Conservation (phyloP, 2,888 invertebrate genomes). For the Limnephilus rhombicus region DNA sequence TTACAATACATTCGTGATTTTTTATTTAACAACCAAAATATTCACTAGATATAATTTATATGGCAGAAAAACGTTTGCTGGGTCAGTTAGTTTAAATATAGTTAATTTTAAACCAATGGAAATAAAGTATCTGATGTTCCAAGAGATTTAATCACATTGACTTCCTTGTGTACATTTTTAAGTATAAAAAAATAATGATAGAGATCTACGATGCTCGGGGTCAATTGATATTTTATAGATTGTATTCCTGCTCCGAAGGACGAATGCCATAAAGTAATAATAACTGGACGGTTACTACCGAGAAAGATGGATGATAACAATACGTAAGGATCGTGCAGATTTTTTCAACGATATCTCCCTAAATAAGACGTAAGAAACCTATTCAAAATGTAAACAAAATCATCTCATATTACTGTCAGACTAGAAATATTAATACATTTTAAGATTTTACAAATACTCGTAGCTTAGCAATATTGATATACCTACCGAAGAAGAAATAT, state of each 20-base stretch:
- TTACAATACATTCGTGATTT: no score
- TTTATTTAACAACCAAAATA: no score
- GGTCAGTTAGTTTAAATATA: no score
- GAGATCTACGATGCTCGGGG: neutral
- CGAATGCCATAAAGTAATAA: neutral
- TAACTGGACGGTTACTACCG: neutral
- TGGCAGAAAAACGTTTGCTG: no score
- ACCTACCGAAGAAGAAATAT: no score
- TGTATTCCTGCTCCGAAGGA: neutral
- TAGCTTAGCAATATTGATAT: no score
- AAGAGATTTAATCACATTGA: neutral
- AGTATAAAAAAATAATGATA: constrained; percentile 1
- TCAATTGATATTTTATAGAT: constrained; percentile 1
- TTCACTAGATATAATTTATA: no score
- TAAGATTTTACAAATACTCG: no score
- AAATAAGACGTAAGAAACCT: neutral
- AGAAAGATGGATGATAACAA: neutral
- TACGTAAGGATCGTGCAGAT: neutral
- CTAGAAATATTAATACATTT: no score
- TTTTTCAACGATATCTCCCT: neutral
- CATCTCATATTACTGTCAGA: no score
- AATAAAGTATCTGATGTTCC: neutral
- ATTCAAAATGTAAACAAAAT: neutral
- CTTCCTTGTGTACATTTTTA: neutral
- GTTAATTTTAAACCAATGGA: neutral